Percentiles rank a stretch among this genome's conserved stretches.
phyloP scores from a whole-genome alignment of 2,797 vertebrate species.

The Darevskia mixta region DNA sequence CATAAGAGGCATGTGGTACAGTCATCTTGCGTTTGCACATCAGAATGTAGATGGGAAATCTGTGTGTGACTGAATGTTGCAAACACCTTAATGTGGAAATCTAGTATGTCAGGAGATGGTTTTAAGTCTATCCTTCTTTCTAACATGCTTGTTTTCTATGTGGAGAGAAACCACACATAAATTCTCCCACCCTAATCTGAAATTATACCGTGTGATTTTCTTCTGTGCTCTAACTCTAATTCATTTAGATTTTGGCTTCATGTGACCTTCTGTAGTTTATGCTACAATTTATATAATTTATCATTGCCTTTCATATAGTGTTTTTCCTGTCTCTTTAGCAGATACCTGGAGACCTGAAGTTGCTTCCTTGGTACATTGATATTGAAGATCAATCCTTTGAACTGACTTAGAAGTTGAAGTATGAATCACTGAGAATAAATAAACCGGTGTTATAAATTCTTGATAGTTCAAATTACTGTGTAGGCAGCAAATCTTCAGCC shows the following conservation, averaged over 20 bases:
- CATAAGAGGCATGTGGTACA: too few species aligned
- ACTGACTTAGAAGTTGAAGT: not conserved
- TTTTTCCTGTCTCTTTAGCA: not conserved
- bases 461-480: not conserved
- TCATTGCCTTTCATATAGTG: not conserved
- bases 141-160: not conserved
- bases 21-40: too few species aligned
- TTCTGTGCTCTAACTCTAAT: not conserved
- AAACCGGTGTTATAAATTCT: constrained; percentile 3
- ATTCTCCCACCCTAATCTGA: not conserved
- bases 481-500: not conserved
- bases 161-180: too few species aligned
- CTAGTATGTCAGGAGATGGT: too few species aligned
- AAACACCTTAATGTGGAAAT: too few species aligned
- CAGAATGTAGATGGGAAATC: too few species aligned
- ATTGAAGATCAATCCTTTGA: constrained; percentile 35
- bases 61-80: too few species aligned
- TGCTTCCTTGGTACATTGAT: not conserved
- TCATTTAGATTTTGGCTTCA: not conserved
- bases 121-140: too few species aligned
- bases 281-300: not conserved
- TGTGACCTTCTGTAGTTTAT: not conserved
- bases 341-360: not conserved
- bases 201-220: not conserved
- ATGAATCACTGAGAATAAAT: not conserved